Percentiles rank a stretch among this genome's conserved stretches.
Conservation (phyloP, 2,113 vertebrate genomes). For the Ictidomys tridecemlineatus region DNA sequence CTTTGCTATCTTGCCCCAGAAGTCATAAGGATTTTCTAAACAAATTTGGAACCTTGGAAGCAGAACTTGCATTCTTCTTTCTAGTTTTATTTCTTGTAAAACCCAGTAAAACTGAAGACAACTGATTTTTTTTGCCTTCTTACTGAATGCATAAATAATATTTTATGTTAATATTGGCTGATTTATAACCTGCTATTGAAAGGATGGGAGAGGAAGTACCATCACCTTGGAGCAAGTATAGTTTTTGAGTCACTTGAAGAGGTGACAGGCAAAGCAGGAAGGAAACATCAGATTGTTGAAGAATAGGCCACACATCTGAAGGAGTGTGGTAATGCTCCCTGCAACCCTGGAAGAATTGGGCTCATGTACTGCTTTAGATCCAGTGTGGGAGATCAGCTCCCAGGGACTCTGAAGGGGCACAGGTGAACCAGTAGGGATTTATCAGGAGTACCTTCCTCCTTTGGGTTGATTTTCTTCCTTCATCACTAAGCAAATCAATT, state of each 20-base stretch:
- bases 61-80: background rate
- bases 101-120: background rate
- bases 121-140: background rate
- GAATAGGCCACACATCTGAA: background rate
- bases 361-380: background rate
- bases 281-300: background rate
- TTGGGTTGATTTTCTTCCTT: background rate
- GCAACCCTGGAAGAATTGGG: background rate
- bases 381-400: background rate
- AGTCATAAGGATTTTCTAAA: slow-evolving; percentile 17
- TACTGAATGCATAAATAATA: background rate
- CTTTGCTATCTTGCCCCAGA: background rate
- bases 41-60: background rate
- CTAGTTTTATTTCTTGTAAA: slow-evolving; percentile 7
- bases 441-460: background rate
- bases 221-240: background rate
- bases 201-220: background rate
- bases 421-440: slow-evolving; percentile 20
- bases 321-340: background rate
- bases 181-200: slow-evolving; percentile 8
- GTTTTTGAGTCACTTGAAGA: background rate
- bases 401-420: background rate
- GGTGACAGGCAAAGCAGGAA: background rate
- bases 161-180: slow-evolving; percentile 7
- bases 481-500: slow-evolving; percentile 17